Conservation (phyloP, 2,888 invertebrate genomes). For the Liodrosophila aerea region DNA sequence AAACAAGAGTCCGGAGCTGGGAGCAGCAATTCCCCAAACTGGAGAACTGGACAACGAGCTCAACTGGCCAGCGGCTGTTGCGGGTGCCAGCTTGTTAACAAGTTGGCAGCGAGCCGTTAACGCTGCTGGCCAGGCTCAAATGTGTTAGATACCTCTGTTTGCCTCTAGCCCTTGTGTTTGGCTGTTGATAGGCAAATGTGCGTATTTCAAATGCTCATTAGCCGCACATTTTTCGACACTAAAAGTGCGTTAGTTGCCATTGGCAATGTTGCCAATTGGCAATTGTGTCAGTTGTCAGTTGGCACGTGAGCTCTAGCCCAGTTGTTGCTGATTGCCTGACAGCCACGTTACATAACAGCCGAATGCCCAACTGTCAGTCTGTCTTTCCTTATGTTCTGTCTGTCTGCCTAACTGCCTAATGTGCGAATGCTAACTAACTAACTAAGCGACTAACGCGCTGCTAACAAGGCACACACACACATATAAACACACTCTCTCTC, state of each 20-base stretch:
- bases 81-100: constrained; percentile 72
- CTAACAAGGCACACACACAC: constrained; percentile 43
- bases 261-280: constrained; percentile 57
- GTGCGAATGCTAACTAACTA: constrained; percentile 62
- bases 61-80: constrained; percentile 40
- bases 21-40: constrained; percentile 23
- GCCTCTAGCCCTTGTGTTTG: neutral
- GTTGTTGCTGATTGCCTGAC: constrained; percentile 46
- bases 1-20: constrained; percentile 19
- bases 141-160: neutral
- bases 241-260: constrained; percentile 61
- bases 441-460: constrained; percentile 58
- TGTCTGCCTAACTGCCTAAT: constrained; percentile 37
- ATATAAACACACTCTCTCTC: constrained; percentile 9
- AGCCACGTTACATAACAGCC: constrained; percentile 26
- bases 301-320: constrained; percentile 42
- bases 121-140: constrained; percentile 42
- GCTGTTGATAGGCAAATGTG: constrained; percentile 64
- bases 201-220: constrained; percentile 74
- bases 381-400: neutral
- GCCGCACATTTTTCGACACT: constrained; percentile 65
- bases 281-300: constrained; percentile 34
- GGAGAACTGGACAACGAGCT: neutral
- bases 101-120: constrained; percentile 56
- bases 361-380: neutral